Evolutionary conservation across 2,113 vertebrate species (phyloP).

Genomic region (Prunella himalayana): DNA sequence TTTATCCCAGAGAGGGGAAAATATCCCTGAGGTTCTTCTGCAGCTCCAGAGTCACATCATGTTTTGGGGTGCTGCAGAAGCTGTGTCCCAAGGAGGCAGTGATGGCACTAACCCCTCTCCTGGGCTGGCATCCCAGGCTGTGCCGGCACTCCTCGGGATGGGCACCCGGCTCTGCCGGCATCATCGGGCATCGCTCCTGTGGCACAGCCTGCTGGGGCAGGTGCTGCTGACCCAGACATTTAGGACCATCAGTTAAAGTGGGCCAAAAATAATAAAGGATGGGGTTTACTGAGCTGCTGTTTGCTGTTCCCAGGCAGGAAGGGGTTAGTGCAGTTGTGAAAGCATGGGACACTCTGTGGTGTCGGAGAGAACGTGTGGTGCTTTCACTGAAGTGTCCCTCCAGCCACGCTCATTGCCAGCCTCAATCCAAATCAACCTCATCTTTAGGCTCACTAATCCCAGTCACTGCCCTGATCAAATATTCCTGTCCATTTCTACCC

Average conservation of each 20-base stretch:
- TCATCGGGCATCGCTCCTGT: rapidly evolving
- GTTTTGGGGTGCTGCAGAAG: background rate
- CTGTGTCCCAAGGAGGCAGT: background rate
- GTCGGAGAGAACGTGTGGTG: rapidly evolving
- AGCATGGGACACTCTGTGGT: background rate
- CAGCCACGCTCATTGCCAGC: background rate
- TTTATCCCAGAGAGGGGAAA: background rate
- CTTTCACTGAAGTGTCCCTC: background rate
- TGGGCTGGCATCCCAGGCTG: rapidly evolving
- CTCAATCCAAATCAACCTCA: background rate
- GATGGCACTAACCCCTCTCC: background rate
- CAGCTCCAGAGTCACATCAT: background rate
- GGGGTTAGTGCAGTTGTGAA: too few species aligned
- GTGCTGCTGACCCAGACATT: background rate
- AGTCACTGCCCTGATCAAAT: background rate
- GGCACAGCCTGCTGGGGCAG: background rate
- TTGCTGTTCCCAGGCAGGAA: background rate
- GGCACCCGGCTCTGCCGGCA: rapidly evolving
- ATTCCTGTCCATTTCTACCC: background rate
- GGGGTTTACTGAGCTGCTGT: background rate
- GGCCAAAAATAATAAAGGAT: background rate
- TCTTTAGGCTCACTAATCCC: background rate
- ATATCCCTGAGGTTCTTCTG: background rate
- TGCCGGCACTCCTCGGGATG: rapidly evolving
- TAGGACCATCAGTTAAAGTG: background rate